Evolutionary conservation across 2,113 vertebrate genomes (phyloP).

Genomic region (Vombatus ursinus): DNA sequence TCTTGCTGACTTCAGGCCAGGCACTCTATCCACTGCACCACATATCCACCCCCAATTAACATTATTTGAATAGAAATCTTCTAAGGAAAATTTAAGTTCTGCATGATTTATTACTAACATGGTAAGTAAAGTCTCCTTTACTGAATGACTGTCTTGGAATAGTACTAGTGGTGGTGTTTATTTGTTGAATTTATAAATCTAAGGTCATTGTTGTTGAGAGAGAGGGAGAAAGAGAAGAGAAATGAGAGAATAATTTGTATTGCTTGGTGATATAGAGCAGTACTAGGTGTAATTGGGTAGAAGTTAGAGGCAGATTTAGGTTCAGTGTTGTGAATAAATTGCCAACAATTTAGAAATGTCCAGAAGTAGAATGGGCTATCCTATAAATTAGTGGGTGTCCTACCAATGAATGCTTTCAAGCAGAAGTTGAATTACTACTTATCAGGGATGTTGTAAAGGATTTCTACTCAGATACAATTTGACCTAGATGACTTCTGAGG

Average conservation of each 20-base stretch:
- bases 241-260: background rate
- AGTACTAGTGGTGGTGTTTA: no score
- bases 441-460: background rate
- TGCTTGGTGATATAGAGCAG: background rate
- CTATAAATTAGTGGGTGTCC: background rate
- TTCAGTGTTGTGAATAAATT: background rate
- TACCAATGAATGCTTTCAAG: background rate
- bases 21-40: no score
- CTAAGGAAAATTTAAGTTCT: no score
- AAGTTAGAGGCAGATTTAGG: background rate
- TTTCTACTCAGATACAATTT: background rate
- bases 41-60: no score
- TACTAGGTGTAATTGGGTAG: no score
- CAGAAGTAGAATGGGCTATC: background rate
- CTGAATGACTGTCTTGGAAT: no score
- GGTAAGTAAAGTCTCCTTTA: no score
- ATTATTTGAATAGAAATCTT: no score
- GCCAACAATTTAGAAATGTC: background rate
- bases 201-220: no score
- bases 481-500: background rate
- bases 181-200: no score
- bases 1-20: no score
- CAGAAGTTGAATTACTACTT: background rate
- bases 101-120: no score
- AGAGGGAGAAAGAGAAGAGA: background rate